Evolutionary conservation across 2,888 invertebrate genomes (phyloP), one percentile per base, ranked within the genome.

Genomic region (Sturmia bella): DNA sequence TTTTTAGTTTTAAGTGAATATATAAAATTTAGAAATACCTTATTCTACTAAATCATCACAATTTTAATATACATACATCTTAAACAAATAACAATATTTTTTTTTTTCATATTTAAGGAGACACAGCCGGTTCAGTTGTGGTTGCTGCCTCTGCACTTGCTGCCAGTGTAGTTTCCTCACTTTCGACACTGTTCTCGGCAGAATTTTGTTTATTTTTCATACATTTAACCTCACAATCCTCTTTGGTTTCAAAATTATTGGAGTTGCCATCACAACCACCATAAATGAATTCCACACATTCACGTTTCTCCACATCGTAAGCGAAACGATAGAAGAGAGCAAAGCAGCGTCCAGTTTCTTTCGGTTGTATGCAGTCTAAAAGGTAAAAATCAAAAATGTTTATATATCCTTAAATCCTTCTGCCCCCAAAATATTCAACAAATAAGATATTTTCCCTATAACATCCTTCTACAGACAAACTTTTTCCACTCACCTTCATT

Each of bases 211-310:
- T 24, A 11, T 70, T 69, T 4, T 69, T 52, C 21, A 43, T 15
- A 84, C 95, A 95, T 15, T 92, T 91, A 37, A 91, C 89, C 80
- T 92, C 92, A 86, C 95, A 96, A 76, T 94, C 94, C 15, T 93
- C 92, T 57, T 91, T 90, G 1, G 93, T 92, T 61, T 93, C 91
- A 88, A 96, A 96, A 87, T 95, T 95, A 89, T 97, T 97, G 84
- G 93, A 92, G 87, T 96, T 97, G n/a, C 96, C 96, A 63, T 94
- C 91, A 85, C 94, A 94, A 7, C 94, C 94, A 12, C 96, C 95
- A 88, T 95, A 97, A 68, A 92, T 92, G 89, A 97, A 97, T 63
- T 94, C 93, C 59, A 94, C 92, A 88, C 97, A 97, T 88, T 92
- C 54, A 1, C 85, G 77, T 12, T 80, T 87, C 17, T 89, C 89